phyloP scores from a whole-genome alignment of 1,140 invertebrate genomes.

The Caenorhabditis elegans region WBcel235 BX284605.5:9797001-9797500 shows the following conservation, averaged over 20 bases:
- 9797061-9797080: constrained; percentile 5
- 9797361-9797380: neutral
- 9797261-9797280: constrained; percentile 47
- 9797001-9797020: neutral
- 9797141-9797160: too few relatives aligned
- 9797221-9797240: constrained; percentile 4
- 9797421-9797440: too few relatives aligned
- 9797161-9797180: too few relatives aligned
- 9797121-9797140: too few relatives aligned
- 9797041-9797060: constrained; percentile 15
- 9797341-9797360: neutral
- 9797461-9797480: too few relatives aligned
- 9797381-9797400: too few relatives aligned
- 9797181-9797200: too few relatives aligned
- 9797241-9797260: constrained; percentile 38
- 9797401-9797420: too few relatives aligned
- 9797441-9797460: too few relatives aligned
- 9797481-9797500: too few relatives aligned
- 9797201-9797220: constrained; percentile 28
- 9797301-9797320: constrained; percentile 38
- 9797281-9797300: constrained; percentile 39
- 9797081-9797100: neutral
- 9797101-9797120: too few relatives aligned
- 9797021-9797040: neutral
- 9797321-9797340: constrained; percentile 24